A percentile compares a stretch with the other conserved stretches of the same genome.
Evolutionary conservation across 2,797 vertebrate species (phyloP).

Genomic region (Trachurus trachurus): DNA sequence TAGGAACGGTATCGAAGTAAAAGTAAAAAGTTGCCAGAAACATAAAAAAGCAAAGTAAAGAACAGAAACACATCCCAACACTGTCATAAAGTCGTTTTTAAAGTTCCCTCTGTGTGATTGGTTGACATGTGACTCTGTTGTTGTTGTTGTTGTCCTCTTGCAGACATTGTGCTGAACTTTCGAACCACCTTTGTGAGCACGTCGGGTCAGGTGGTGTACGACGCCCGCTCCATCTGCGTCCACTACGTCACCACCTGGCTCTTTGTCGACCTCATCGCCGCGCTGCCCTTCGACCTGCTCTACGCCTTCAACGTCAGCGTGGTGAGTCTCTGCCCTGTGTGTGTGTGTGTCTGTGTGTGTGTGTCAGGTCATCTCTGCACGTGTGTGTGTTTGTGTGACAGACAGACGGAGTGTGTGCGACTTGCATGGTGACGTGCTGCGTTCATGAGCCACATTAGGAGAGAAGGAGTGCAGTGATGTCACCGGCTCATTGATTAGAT

Average conservation of each 20-base stretch:
- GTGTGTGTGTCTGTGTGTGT: background rate
- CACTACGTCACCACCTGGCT: conserved; percentile 92
- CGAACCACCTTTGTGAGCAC: conserved; percentile 92
- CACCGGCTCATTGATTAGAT: too few relatives aligned
- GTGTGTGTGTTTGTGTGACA: background rate
- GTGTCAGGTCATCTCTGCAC: background rate
- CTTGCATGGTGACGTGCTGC: too few relatives aligned
- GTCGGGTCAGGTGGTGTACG: conserved; percentile 91
- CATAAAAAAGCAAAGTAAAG: too few relatives aligned
- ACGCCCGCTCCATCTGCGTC: conserved; percentile 88
- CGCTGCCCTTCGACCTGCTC: conserved; percentile 91
- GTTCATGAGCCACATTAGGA: too few relatives aligned
- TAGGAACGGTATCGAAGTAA: too few relatives aligned
- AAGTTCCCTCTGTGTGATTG: too few relatives aligned
- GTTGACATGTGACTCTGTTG: too few relatives aligned
- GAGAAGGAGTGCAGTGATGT: too few relatives aligned
- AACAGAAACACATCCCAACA: too few relatives aligned
- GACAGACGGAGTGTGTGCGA: too few relatives aligned
- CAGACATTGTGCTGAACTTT: conserved; percentile 95
- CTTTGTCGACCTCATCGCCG: conserved; percentile 90
- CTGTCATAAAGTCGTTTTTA: too few relatives aligned
- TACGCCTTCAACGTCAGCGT: conserved; percentile 93
- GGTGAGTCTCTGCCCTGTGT: conserved; percentile 88
- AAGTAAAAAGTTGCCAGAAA: too few relatives aligned
- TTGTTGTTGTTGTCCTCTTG: conserved; percentile 42